Percentiles rank a stretch among this genome's conserved stretches.
Evolutionary conservation across 2,888 invertebrate species (phyloP).

Genomic region (Cheilosia pagana): DNA sequence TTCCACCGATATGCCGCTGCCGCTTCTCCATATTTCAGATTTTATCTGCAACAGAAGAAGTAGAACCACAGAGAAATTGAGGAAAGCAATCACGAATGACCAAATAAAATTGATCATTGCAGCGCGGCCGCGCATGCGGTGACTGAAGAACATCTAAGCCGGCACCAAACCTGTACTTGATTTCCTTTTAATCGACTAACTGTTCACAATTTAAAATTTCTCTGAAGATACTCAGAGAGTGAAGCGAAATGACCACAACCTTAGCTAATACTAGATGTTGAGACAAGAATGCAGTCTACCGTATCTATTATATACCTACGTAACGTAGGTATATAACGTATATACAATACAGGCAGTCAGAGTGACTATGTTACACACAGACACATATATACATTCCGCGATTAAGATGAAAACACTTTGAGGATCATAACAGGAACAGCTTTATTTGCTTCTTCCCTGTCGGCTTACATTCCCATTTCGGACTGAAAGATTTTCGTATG

Average conservation of each 20-base stretch:
- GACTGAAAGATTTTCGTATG: too few relatives aligned
- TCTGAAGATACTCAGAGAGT: not conserved
- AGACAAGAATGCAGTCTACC: not conserved
- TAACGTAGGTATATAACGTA: not conserved
- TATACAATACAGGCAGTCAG: too few relatives aligned
- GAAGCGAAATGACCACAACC: not conserved
- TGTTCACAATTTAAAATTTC: constrained; percentile 48
- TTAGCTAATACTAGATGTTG: not conserved
- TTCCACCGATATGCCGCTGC: too few relatives aligned
- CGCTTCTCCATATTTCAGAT: not conserved
- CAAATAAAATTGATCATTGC: not conserved
- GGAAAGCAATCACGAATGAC: not conserved
- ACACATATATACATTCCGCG: too few relatives aligned
- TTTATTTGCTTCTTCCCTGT: too few relatives aligned
- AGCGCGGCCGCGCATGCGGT: not conserved
- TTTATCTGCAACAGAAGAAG: not conserved
- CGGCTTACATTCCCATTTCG: not conserved
- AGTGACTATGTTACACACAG: too few relatives aligned
- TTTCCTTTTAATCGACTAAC: constrained; percentile 75
- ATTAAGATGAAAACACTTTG: too few relatives aligned
- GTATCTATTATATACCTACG: not conserved
- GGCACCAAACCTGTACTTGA: constrained; percentile 67
- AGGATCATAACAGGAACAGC: not conserved
- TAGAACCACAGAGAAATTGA: not conserved
- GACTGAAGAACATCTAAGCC: constrained; percentile 4